Base-by-base conservation (phyloP, 2,113 vertebrate species). In the Meriones unguiculatus region DNA sequence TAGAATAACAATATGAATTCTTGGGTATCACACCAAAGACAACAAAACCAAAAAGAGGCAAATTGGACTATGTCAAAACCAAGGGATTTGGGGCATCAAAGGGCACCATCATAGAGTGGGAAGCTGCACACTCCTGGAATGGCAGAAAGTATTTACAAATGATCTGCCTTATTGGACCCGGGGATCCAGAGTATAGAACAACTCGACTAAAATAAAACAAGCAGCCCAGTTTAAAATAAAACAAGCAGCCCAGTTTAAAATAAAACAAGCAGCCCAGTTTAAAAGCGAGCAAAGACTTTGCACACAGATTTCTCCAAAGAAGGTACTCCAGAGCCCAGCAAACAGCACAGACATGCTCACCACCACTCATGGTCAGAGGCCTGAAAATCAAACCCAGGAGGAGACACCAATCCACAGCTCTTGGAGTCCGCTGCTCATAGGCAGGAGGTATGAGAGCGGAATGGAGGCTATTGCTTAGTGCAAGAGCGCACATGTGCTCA, bases 251-350 rank as follows among this genome's bases (percentile, higher is more conserved):
- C 57, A 50, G 6, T 67, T 90, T 46, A 46, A 46, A 46, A 46
- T 46, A 46, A 46, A 46, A 46, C 32, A 54, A 85, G 59, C 1
- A 78, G 30, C 5, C n/a, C 57, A 50, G 6, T 67, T 90, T n/a
- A 59, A 96, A 90, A 86, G 57, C 14, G 35, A 25, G 8, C 64
- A n/a, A 95, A 92, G n/a, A 69, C 67, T 25, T 90, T 50, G 12
- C 72, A 62, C 2, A 57, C 46, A 18, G 50, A 73, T 67, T 82
- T 97, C 87, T 93, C 73, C 65, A 84, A 72, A 90, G 70, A 85
- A 80, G 57, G 65, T 12, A 30, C 15, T 69, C 38, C 20, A 38
- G 46, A 62, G 35, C n/a, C 32, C 67, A 46, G 13, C 13, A 24
- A 59, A 14, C 15, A 77, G 15, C 24, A n/a, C 5, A 41, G 30